phyloP scores from a whole-genome alignment of 1,140 invertebrate genomes.

The Idris sp. region DNA sequence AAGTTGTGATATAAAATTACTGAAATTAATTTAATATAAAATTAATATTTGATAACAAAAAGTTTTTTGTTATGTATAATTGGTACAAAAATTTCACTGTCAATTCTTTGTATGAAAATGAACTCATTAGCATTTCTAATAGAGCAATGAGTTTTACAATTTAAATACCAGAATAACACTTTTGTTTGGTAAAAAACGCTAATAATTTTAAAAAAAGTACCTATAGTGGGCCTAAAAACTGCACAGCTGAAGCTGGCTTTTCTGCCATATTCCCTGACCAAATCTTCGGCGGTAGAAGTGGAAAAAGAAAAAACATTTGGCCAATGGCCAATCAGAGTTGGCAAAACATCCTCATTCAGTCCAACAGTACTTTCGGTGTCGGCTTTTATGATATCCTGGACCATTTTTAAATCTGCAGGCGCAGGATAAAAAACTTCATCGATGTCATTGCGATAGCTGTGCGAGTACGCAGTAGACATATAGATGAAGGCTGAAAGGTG shows the following conservation, averaged over 20 bases:
- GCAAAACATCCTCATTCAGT: constrained; percentile 66
- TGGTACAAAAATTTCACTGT: too few relatives aligned
- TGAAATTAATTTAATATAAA: too few relatives aligned
- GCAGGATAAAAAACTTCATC: constrained; percentile 79
- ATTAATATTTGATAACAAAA: too few relatives aligned
- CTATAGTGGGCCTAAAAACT: constrained; percentile 80
- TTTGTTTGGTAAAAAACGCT: too few relatives aligned
- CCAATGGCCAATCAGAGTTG: constrained; percentile 77
- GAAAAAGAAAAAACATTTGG: constrained; percentile 81
- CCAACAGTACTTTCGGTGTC: constrained; percentile 50
- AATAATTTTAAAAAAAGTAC: constrained; percentile 67
- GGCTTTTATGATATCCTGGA: constrained; percentile 73
- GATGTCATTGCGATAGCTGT: constrained; percentile 74
- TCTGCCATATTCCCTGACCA: constrained; percentile 77
- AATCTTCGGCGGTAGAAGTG: constrained; percentile 81
- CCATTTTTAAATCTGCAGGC: constrained; percentile 74
- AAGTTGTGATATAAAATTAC: too few relatives aligned
- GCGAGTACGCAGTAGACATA: constrained; percentile 68
- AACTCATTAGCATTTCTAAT: too few relatives aligned
- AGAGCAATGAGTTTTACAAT: too few relatives aligned
- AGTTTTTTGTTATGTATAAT: too few relatives aligned
- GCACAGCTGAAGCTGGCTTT: constrained; percentile 79
- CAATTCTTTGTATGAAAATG: too few relatives aligned
- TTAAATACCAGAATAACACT: too few relatives aligned
- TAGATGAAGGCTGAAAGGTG: constrained; percentile 71